Evolutionary conservation across 1,140 invertebrate species (phyloP).

Genomic region (Drosophila eugracilis): DNA sequence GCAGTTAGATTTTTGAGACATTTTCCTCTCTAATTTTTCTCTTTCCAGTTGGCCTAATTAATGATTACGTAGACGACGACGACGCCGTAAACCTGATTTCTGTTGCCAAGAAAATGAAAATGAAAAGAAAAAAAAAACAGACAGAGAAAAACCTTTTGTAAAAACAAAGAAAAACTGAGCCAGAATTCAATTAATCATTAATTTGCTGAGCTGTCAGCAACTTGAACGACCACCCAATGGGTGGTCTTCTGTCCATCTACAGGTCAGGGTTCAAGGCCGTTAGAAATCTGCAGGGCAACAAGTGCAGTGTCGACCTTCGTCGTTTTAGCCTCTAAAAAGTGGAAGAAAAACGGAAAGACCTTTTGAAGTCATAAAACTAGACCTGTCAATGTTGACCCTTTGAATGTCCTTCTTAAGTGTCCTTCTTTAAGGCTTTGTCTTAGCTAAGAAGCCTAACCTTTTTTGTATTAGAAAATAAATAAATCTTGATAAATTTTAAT

Average conservation of each 20-base stretch:
- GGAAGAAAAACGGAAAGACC: too few species aligned
- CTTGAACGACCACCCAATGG: slow-evolving; percentile 4
- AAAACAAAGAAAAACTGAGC: slow-evolving; percentile 2
- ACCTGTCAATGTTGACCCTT: neutral
- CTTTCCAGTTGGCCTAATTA: slow-evolving; percentile 20
- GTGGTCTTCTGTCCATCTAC: neutral
- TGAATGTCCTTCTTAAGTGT: too few species aligned
- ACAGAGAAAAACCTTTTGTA: neutral
- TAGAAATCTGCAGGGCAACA: slow-evolving; percentile 27
- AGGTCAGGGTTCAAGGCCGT: slow-evolving; percentile 18
- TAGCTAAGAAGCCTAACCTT: too few species aligned
- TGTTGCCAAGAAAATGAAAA: slow-evolving; percentile 8
- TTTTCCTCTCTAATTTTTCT: too few species aligned
- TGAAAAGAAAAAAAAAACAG: neutral
- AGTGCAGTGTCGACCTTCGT: too few species aligned
- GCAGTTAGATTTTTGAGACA: slow-evolving; percentile 3
- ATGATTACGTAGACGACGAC: slow-evolving; percentile 15
- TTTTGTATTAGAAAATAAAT: too few species aligned
- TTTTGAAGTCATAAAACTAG: too few species aligned
- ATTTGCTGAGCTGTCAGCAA: slow-evolving; percentile 57
- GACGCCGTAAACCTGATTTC: slow-evolving; percentile 31
- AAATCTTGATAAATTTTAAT: too few species aligned
- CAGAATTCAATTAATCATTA: slow-evolving; percentile 72
- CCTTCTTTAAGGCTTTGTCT: too few species aligned
- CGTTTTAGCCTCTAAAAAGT: too few species aligned